These are phyloP conservation scores for Hippasteria phrygiana DNA, from an alignment of 53 echinoderm and acorn worm genomes.

Conservation along the genomic window DNA sequence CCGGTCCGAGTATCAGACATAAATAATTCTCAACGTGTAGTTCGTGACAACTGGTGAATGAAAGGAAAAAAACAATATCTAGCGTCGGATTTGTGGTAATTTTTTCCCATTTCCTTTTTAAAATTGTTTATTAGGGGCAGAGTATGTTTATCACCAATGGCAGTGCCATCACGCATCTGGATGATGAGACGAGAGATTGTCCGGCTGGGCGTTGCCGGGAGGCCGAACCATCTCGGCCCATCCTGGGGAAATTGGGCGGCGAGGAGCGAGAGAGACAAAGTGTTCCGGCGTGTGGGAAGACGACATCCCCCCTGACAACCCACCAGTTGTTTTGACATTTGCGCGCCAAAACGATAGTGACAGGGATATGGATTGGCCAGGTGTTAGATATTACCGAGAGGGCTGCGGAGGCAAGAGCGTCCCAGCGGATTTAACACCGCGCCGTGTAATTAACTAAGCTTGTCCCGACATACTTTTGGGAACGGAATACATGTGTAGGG, in stretches of 20 bases:
- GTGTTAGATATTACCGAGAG: not conserved
- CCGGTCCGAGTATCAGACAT: no score
- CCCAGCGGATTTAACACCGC: not conserved
- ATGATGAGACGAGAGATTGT: not conserved
- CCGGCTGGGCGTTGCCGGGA: conserved; percentile 41
- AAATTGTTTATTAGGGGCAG: not conserved
- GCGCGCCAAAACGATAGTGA: conserved; percentile 51
- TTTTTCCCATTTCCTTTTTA: not conserved
- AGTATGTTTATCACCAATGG: not conserved
- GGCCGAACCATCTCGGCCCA: conserved; percentile 37
- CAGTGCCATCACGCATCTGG: conserved; percentile 25
- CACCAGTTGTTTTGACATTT: conserved; percentile 49
- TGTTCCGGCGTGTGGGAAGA: conserved; percentile 43
- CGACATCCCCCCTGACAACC: conserved; percentile 20
- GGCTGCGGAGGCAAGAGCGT: not conserved
- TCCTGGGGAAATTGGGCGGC: conserved; percentile 61
- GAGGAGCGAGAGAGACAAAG: conserved; percentile 1
- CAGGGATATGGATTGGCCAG: conserved; percentile 44
- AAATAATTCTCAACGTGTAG: no score
- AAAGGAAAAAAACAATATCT: no score
- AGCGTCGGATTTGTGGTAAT: no score
- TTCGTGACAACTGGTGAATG: no score
- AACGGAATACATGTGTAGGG: no score
- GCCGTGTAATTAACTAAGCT: conserved; percentile 4
- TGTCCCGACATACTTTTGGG: not conserved